These are phyloP conservation scores for Polyodon spathula DNA, from an alignment of 2,113 vertebrate species.

Conservation along the genomic window DNA sequence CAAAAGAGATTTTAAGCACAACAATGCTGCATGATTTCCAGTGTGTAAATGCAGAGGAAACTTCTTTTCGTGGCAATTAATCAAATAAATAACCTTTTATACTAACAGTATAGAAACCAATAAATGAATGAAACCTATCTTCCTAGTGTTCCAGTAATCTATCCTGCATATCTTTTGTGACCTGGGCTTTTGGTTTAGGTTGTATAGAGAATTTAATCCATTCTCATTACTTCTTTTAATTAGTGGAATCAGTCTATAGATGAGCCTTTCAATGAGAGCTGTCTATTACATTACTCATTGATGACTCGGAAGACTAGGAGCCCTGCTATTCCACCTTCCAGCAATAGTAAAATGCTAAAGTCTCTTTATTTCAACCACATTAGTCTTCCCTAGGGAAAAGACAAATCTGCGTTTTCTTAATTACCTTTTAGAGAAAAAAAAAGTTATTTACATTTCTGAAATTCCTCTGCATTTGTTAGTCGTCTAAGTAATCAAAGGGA, in stretches of 20 bases:
- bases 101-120: slow-evolving; percentile 41
- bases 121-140: slow-evolving; percentile 31
- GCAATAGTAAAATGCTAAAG: not conserved
- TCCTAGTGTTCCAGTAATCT: slow-evolving; percentile 42
- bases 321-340: slow-evolving; percentile 7
- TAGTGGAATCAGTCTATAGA: slow-evolving; percentile 58
- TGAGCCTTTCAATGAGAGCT: slow-evolving; percentile 6
- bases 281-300: not conserved
- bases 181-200: slow-evolving; percentile 38
- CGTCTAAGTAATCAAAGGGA: slow-evolving; percentile 40
- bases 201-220: slow-evolving; percentile 50
- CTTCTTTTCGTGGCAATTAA: not conserved
- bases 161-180: slow-evolving; percentile 31
- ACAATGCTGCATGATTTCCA: not conserved
- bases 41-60: slow-evolving; percentile 8
- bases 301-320: too few relatives aligned
- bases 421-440: slow-evolving; percentile 17
- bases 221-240: slow-evolving; percentile 60
- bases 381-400: slow-evolving; percentile 8
- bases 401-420: slow-evolving; percentile 28
- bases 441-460: slow-evolving; percentile 27
- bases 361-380: slow-evolving; percentile 6
- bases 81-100: slow-evolving; percentile 6
- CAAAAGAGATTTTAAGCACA: not conserved
- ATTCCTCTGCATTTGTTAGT: slow-evolving; percentile 44